Evolutionary conservation across 2,797 vertebrate genomes (phyloP).

Genomic region (Mormyrus proboscirostris): DNA sequence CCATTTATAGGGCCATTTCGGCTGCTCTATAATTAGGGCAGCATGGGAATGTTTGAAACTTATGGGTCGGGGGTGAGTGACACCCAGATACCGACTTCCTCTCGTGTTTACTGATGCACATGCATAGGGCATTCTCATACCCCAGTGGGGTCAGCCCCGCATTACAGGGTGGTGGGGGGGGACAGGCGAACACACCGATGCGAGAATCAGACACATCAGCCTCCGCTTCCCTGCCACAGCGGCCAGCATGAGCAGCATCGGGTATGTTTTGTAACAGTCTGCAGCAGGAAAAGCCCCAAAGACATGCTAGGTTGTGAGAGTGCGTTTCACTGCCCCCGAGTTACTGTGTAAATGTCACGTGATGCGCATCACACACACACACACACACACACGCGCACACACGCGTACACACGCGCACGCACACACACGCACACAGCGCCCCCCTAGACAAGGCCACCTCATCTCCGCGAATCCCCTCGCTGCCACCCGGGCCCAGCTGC

Average conservation of each 20-base stretch:
- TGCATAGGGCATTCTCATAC: neutral
- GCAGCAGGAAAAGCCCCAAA: neutral
- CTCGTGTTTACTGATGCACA: constrained; percentile 46
- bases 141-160: neutral
- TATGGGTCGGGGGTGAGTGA: constrained; percentile 48
- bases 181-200: neutral
- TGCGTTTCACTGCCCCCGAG: neutral
- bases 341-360: neutral
- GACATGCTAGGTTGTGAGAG: neutral
- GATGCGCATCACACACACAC: neutral
- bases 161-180: neutral
- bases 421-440: neutral
- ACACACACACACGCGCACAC: neutral
- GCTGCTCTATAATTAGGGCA: constrained; percentile 52
- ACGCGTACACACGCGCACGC: neutral
- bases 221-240: neutral
- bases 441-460: constrained; percentile 66
- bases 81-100: constrained; percentile 48
- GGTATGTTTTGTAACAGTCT: neutral
- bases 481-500: constrained; percentile 63
- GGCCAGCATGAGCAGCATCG: neutral
- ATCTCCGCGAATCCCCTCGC: constrained; percentile 74
- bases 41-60: constrained; percentile 57
- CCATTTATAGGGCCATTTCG: constrained; percentile 55
- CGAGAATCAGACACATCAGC: neutral